Evolutionary conservation across 2,797 vertebrate species (phyloP).

Genomic region (Xenops minutus): DNA sequence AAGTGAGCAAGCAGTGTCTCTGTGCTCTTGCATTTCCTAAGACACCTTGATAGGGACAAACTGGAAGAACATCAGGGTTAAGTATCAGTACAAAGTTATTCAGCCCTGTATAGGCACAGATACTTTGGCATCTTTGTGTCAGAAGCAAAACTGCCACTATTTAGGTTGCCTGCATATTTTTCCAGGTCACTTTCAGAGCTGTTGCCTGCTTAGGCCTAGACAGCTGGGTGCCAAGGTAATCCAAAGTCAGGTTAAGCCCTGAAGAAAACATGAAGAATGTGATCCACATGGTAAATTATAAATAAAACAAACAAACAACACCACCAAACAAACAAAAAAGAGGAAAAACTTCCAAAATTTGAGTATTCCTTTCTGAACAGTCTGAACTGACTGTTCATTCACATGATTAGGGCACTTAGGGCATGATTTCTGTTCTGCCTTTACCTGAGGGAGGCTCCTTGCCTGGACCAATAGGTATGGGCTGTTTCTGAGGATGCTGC

Average conservation of each 20-base stretch:
- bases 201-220: background rate
- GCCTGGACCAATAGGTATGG: background rate
- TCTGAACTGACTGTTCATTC: background rate
- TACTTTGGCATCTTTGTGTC: background rate
- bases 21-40: background rate
- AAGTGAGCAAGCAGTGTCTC: background rate
- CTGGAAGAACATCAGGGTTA: background rate
- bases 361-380: background rate
- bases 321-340: background rate
- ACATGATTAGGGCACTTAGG: rapidly evolving
- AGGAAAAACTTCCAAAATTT: background rate
- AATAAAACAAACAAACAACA: background rate
- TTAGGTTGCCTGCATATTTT: background rate
- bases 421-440: background rate
- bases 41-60: background rate
- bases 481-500: background rate
- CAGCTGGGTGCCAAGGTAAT: background rate
- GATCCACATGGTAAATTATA: background rate
- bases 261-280: background rate
- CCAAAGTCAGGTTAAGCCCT: background rate
- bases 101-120: background rate
- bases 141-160: background rate
- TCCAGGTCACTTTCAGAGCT: background rate
- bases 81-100: background rate
- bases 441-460: background rate